phyloP scores from a whole-genome alignment of 2,113 vertebrate genomes.

The Coregonus clupeaformis region DNA sequence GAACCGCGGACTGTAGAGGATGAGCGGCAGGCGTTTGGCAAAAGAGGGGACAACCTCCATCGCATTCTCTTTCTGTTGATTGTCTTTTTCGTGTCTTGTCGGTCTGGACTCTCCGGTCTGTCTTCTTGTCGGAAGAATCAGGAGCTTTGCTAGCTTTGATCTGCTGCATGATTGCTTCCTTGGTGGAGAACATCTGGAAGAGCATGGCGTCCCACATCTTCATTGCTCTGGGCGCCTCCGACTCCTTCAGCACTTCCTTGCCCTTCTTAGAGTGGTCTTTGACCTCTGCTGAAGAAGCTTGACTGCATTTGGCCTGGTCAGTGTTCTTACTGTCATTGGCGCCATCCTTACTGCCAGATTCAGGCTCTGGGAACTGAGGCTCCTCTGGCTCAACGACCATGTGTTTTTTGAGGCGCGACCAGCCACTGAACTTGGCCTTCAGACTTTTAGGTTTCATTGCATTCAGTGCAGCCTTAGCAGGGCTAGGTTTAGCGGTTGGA shows the following conservation, averaged over 20 bases:
- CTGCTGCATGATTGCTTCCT: conserved; percentile 71
- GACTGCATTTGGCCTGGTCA: background rate
- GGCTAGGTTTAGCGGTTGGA: conserved; percentile 51
- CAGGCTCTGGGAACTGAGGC: conserved; percentile 56
- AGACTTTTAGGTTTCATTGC: conserved; percentile 65
- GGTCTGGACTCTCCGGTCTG: conserved; percentile 45
- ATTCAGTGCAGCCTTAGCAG: conserved; percentile 29
- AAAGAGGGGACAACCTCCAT: conserved; percentile 66
- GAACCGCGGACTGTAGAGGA: conserved; percentile 86
- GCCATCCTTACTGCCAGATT: conserved; percentile 33
- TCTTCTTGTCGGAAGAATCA: conserved; percentile 15
- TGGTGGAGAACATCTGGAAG: conserved; percentile 82
- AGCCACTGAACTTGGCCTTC: conserved; percentile 74
- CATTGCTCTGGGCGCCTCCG: conserved; percentile 69
- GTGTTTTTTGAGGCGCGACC: conserved; percentile 87
- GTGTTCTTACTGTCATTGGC: conserved; percentile 20
- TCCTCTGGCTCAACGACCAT: conserved; percentile 80
- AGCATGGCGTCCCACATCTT: conserved; percentile 94
- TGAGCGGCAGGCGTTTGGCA: conserved; percentile 75
- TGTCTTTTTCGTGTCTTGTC: conserved; percentile 50
- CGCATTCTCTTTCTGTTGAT: conserved; percentile 38
- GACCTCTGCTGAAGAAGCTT: conserved; percentile 1
- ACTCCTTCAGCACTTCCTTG: conserved; percentile 49
- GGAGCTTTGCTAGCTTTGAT: conserved; percentile 44
- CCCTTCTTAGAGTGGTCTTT: conserved; percentile 14